Conservation (phyloP, 2,113 vertebrate species). For the Gymnobelideus leadbeateri region DNA sequence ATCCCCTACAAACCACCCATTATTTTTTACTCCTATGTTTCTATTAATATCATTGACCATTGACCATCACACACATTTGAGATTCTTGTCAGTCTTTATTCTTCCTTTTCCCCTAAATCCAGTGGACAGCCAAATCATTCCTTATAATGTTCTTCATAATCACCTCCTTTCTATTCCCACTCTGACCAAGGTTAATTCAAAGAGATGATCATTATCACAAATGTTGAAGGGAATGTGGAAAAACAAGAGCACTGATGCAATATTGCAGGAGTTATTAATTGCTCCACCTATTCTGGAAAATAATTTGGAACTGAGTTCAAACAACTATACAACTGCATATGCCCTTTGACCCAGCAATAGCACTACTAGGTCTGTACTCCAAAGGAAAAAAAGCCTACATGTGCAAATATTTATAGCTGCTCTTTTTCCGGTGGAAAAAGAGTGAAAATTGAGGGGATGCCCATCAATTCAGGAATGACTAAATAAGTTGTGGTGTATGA, state of each 20-base stretch:
- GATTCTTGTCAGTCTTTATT: neutral
- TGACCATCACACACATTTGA: neutral
- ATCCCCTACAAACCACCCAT: neutral
- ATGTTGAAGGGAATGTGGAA: neutral
- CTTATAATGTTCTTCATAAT: neutral
- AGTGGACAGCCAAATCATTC: neutral
- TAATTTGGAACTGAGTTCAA: neutral
- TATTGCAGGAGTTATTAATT: neutral
- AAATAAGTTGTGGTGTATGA: too few species aligned
- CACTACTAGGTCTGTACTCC: too few species aligned
- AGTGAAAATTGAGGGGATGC: too few species aligned
- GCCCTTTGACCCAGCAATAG: too few species aligned
- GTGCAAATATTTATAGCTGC: too few species aligned
- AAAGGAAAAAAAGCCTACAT: too few species aligned
- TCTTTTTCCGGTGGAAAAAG: too few species aligned
- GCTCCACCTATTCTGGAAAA: neutral
- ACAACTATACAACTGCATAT: too few species aligned
- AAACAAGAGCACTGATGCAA: neutral
- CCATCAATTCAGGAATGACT: too few species aligned
- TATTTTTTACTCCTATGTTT: neutral
- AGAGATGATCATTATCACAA: neutral
- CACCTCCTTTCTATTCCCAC: neutral
- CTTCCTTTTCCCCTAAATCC: neutral
- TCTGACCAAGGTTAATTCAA: neutral
- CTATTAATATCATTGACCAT: neutral